Evolutionary conservation across 92 coral and sea anemone species (phyloP), one percentile per base, ranked within the genome.

Genomic region (Phenganax subtilis): DNA sequence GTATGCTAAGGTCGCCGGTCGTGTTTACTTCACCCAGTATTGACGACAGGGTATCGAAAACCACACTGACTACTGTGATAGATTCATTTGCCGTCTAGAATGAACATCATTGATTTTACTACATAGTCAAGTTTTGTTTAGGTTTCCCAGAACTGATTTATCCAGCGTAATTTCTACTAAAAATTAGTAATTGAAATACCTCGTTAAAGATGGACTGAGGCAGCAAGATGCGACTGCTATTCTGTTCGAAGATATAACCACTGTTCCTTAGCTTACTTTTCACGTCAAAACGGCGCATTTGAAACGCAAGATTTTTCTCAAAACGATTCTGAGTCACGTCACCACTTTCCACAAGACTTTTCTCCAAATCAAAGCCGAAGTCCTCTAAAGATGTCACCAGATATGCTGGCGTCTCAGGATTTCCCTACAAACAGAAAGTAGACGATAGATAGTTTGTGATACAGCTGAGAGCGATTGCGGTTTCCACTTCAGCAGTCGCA

Each of bases 21-120:
- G 56, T 54, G 8, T 79, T 64, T 14, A 79, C 53, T 44, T 54
- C 56, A 0, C 59, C 62, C 61, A 86, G 65, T 75, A 86, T 76
- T 54, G 81, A 81, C 56, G 84, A 71, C 16, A 86, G 89, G 9
- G 86, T 86, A 11, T 81, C 69, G 75, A 67, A 86, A 75, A 86
- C 72, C 8, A 86, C 84, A 28, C 75, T 86, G 16, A 86, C 89
- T 12, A 83, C 72, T 12, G 87, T 77, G 53, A 87, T 81, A 7
- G 84, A 16, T 67, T 65, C 73, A 12, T 14, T 16, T 51, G 53
- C 47, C 47, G 53, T 8, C 73, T 68, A 15, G 47, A 68, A 68
- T 68, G 10, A 29, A 68, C 47, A 37, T 37, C 47, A 37, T 37
- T 1, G 47, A 37, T 37, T 37, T 37, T 37, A 37, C 47, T 37